These are phyloP conservation scores for Leptinotarsa defecta DNA, from an alignment of 1,140 invertebrate genomes.

Conservation along the genomic window DNA sequence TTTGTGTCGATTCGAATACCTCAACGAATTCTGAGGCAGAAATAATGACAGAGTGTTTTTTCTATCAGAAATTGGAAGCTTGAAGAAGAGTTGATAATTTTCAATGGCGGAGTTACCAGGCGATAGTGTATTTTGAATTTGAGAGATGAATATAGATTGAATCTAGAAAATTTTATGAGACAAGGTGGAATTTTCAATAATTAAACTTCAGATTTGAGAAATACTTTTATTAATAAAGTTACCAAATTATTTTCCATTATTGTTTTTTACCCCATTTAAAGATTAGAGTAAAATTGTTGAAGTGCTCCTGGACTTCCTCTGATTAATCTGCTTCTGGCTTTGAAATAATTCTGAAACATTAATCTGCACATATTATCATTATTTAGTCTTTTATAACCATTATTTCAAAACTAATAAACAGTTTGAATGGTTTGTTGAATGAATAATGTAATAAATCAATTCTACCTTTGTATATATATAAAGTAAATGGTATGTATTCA, in stretches of 20 bases:
- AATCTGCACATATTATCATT: background rate
- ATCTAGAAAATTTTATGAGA: background rate
- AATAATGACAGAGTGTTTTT: background rate
- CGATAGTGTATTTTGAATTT: too few relatives aligned
- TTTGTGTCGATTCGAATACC: slow-evolving; percentile 41
- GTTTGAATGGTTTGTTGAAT: too few relatives aligned
- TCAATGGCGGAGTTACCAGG: too few relatives aligned
- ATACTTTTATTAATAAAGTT: background rate
- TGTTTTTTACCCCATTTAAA: slow-evolving; percentile 19
- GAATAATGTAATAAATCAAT: too few relatives aligned
- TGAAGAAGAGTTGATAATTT: too few relatives aligned
- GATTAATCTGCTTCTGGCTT: slow-evolving; percentile 46
- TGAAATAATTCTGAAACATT: slow-evolving; percentile 47
- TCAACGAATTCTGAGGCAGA: slow-evolving; percentile 29
- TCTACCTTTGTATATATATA: too few relatives aligned
- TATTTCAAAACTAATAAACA: background rate
- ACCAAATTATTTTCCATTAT: background rate
- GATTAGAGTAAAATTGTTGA: slow-evolving; percentile 34
- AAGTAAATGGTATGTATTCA: too few relatives aligned
- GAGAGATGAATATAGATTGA: too few relatives aligned
- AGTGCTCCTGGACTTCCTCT: slow-evolving; percentile 45
- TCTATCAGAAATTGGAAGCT: background rate
- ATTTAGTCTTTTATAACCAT: background rate
- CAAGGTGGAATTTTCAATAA: background rate
- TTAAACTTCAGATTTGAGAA: background rate